Base-by-base conservation (phyloP, 2,888 invertebrate genomes). In the Diploptera punctata region DNA sequence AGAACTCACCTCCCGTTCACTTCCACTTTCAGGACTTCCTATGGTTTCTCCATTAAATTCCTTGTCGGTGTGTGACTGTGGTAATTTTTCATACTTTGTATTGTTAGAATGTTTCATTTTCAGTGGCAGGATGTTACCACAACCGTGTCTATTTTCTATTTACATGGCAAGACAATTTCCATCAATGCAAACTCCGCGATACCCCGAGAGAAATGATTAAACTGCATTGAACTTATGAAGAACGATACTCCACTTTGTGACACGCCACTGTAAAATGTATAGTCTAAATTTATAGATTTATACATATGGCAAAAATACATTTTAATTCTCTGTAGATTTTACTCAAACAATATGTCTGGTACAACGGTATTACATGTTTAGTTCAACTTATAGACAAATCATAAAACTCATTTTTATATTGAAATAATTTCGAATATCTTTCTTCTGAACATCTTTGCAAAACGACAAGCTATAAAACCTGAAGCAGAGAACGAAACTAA, bases 41-140 rank as follows among this genome's bases (percentile, higher is more conserved):
- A 74, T 47, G 24, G 74, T 65, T 49, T 76, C 75, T 52, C 75
- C 75, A 72, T 73, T 75, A 67, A 74, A 72, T 57, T 71, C 75
- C 67, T 76, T 76, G 57, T 79, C 79, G 74, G 80, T 77, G 77
- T 81, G 79, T 77, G 75, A 75, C 73, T 81, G 81, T 49, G 82
- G 80, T 75, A 83, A 77, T 77, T 83, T 83, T 77, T 82, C 83
- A 79, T 83, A 83, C 78, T 82, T 82, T 44, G 81, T 79, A 76
- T 80, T 82, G 71, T 80, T 81, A 72, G 80, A 77, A 76, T 81
- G 81, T 82, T 82, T 82, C 83, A 82, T 83, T 61, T 71, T 78
- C 72, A 71, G 65, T 67, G 57, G 68, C 44, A 61, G 60, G 44
- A 68, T 19, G 67, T 68, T 52, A 67, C 70, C 72, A 61, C 61